phyloP scores from a whole-genome alignment of 2,888 invertebrate genomes.

The Ptilodon capucinus region DNA sequence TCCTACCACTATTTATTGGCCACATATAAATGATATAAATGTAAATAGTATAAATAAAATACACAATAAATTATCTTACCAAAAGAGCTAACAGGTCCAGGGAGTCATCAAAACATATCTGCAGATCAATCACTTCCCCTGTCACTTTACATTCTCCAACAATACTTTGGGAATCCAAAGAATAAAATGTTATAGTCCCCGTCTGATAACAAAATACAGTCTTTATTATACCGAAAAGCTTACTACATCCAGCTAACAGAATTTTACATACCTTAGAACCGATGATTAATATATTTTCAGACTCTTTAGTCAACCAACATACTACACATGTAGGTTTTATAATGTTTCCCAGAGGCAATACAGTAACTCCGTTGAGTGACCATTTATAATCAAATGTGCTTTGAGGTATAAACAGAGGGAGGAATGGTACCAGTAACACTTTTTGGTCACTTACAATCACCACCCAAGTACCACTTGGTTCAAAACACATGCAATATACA shows the following conservation, averaged over 20 bases:
- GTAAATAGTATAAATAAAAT: too few species aligned
- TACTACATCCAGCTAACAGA: not conserved
- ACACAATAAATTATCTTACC: slow-evolving; percentile 62
- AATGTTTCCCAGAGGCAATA: slow-evolving; percentile 62
- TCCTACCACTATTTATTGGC: too few species aligned
- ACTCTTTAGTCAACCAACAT: slow-evolving; percentile 91
- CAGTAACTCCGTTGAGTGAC: slow-evolving; percentile 75
- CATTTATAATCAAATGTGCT: slow-evolving; percentile 73
- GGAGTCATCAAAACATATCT: slow-evolving; percentile 88
- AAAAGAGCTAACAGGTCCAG: slow-evolving; percentile 79
- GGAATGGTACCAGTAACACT: slow-evolving; percentile 74
- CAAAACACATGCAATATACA: slow-evolving; percentile 90
- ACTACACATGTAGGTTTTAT: slow-evolving; percentile 84
- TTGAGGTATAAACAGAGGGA: slow-evolving; percentile 71
- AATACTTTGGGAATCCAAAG: slow-evolving; percentile 86
- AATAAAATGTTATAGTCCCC: slow-evolving; percentile 86
- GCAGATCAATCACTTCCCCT: slow-evolving; percentile 84
- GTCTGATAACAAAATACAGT: slow-evolving; percentile 49
- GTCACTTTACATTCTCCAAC: slow-evolving; percentile 86
- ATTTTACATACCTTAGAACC: slow-evolving; percentile 83
- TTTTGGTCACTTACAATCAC: slow-evolving; percentile 83
- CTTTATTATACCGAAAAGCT: not conserved
- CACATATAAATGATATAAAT: too few species aligned
- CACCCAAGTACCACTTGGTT: slow-evolving; percentile 91
- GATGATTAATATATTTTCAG: slow-evolving; percentile 86